phyloP scores from a whole-genome alignment of 2,888 invertebrate species.

The Brassicogethes aeneus region DNA sequence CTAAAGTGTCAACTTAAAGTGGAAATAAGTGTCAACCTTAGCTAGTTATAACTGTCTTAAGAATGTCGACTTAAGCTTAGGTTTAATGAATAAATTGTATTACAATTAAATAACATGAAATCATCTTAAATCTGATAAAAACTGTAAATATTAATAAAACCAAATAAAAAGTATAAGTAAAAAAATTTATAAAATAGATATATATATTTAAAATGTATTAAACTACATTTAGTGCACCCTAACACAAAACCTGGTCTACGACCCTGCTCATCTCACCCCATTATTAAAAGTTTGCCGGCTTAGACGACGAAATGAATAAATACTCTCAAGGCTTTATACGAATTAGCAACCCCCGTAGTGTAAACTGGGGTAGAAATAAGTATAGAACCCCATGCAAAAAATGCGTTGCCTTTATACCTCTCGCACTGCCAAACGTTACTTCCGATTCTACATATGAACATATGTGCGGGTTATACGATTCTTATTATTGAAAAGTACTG shows the following conservation, averaged over 20 bases:
- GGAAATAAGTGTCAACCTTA: too few species aligned
- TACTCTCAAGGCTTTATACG: slow-evolving; percentile 34
- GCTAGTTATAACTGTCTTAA: too few species aligned
- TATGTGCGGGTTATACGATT: slow-evolving; percentile 44
- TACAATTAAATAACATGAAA: too few species aligned
- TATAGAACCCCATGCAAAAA: slow-evolving; percentile 20
- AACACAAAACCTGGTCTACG: neutral
- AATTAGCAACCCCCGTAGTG: slow-evolving; percentile 37
- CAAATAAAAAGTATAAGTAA: too few species aligned
- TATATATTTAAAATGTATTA: too few species aligned
- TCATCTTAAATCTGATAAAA: too few species aligned
- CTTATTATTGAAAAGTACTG: slow-evolving; percentile 41
- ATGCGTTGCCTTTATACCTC: neutral
- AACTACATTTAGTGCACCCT: neutral
- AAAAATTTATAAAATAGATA: too few species aligned
- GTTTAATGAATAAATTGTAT: too few species aligned
- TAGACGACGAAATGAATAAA: slow-evolving; percentile 39
- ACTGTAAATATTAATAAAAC: too few species aligned
- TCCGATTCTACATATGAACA: slow-evolving; percentile 36
- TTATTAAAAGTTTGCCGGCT: slow-evolving; percentile 35
- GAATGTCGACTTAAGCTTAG: too few species aligned
- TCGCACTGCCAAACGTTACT: slow-evolving; percentile 11
- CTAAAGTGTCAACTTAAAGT: too few species aligned
- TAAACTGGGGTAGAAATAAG: slow-evolving; percentile 30
- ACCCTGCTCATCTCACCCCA: slow-evolving; percentile 22